Evolutionary conservation across 2,888 invertebrate genomes (phyloP).

Genomic region (Scaptomyza caliginosa): DNA sequence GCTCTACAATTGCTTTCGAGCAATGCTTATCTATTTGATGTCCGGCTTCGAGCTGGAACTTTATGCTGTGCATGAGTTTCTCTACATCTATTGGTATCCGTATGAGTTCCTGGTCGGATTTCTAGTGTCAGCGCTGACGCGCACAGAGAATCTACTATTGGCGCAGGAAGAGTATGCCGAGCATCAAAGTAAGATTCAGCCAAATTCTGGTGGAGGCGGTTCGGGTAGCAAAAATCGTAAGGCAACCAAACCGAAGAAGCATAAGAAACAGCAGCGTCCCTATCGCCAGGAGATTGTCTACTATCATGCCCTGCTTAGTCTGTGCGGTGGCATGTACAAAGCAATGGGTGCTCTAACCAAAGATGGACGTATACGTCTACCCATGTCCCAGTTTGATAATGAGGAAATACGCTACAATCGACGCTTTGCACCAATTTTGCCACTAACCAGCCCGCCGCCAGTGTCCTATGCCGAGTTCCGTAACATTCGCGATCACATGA

Average conservation of each 20-base stretch:
- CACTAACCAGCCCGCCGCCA: conserved; percentile 94
- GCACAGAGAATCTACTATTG: conserved; percentile 93
- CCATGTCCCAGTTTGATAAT: conserved; percentile 95
- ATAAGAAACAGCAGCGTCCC: conserved; percentile 88
- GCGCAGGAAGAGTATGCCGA: conserved; percentile 89
- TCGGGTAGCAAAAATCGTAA: conserved; percentile 81
- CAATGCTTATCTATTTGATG: conserved; percentile 96
- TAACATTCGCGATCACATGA: conserved; percentile 90
- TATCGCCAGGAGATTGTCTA: conserved; percentile 93
- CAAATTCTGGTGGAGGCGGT: conserved; percentile 43
- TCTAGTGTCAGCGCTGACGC: conserved; percentile 94
- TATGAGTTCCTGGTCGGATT: conserved; percentile 98
- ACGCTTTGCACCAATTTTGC: conserved; percentile 94
- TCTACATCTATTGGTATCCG: conserved; percentile 98
- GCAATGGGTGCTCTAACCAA: conserved; percentile 95
- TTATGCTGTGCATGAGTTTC: conserved; percentile 97
- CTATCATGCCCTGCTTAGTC: conserved; percentile 95
- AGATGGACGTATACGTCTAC: conserved; percentile 93
- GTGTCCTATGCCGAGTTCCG: conserved; percentile 95
- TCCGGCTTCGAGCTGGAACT: conserved; percentile 97
- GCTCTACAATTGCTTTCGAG: conserved; percentile 94
- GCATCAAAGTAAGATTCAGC: conserved; percentile 77
- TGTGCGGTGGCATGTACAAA: conserved; percentile 98
- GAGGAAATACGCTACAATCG: conserved; percentile 98
- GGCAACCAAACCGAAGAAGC: conserved; percentile 84